Evolutionary conservation across 2,113 vertebrate species (phyloP).

Genomic region (Cygnus atratus): DNA sequence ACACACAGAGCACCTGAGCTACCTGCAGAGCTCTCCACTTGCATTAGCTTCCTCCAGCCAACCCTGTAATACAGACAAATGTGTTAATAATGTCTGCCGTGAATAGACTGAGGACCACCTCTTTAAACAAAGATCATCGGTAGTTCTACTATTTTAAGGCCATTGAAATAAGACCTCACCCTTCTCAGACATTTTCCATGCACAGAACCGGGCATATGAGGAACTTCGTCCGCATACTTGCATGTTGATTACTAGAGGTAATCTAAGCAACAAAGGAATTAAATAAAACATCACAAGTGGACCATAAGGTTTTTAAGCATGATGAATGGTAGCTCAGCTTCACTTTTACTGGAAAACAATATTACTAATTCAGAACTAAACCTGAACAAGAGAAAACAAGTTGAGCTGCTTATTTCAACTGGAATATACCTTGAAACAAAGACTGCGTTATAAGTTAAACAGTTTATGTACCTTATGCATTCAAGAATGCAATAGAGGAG

Average conservation of each 20-base stretch:
- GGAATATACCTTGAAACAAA: background rate
- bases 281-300: background rate
- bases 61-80: background rate
- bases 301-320: background rate
- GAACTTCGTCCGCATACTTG: accelerated
- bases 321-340: background rate
- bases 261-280: background rate
- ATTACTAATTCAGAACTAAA: background rate
- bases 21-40: accelerated
- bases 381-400: background rate
- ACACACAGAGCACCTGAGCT: accelerated
- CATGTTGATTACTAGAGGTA: background rate
- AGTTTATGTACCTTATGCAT: background rate
- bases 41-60: background rate
- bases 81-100: accelerated
- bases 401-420: background rate
- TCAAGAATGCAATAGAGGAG: accelerated
- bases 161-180: background rate
- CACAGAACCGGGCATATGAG: accelerated
- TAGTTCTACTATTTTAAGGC: background rate
- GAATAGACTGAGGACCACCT: background rate
- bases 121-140: background rate
- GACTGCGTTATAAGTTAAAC: background rate
- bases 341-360: accelerated
- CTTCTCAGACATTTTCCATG: background rate